A percentile compares a stretch with the other conserved stretches of the same genome.
phyloP scores from a whole-genome alignment of 2,888 invertebrate species.

The Leptopterna dolabrata region DNA sequence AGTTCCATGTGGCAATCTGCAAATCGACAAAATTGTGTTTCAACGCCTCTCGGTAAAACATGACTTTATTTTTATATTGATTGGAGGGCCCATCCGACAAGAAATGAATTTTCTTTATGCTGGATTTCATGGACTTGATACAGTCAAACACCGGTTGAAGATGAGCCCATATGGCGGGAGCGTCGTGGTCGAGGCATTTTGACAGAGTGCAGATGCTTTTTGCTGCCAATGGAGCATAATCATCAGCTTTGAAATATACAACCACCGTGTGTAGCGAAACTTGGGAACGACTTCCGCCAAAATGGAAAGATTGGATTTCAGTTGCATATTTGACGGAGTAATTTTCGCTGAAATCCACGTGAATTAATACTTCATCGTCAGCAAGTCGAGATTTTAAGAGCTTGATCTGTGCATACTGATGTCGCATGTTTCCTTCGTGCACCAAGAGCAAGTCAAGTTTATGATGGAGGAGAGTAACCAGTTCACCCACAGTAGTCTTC shows the following conservation, averaged over 20 bases:
- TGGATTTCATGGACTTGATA: not conserved
- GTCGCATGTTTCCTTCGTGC: too few species aligned
- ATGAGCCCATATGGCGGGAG: not conserved
- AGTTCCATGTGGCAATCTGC: not conserved
- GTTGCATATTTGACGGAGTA: slow-evolving; percentile 60
- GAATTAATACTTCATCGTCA: not conserved
- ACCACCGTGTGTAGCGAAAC: not conserved
- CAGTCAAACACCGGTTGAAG: too few species aligned
- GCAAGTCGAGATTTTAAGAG: not conserved
- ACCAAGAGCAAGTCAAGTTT: not conserved
- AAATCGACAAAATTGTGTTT: not conserved
- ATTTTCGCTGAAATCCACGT: slow-evolving; percentile 61
- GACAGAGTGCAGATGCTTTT: not conserved
- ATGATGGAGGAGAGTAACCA: too few species aligned
- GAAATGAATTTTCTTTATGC: slow-evolving; percentile 8
- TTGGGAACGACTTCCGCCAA: not conserved
- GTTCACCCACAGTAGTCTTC: too few species aligned
- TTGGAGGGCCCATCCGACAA: slow-evolving; percentile 14
- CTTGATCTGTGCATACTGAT: not conserved
- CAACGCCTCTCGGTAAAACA: not conserved
- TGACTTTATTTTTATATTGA: too few species aligned
- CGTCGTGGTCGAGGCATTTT: slow-evolving; percentile 60
- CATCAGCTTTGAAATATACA: not conserved
- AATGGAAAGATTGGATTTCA: slow-evolving; percentile 54
- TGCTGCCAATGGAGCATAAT: not conserved